Evolutionary conservation across 1,140 invertebrate genomes (phyloP).

Genomic region (Brachionus asplanchnoidis): DNA sequence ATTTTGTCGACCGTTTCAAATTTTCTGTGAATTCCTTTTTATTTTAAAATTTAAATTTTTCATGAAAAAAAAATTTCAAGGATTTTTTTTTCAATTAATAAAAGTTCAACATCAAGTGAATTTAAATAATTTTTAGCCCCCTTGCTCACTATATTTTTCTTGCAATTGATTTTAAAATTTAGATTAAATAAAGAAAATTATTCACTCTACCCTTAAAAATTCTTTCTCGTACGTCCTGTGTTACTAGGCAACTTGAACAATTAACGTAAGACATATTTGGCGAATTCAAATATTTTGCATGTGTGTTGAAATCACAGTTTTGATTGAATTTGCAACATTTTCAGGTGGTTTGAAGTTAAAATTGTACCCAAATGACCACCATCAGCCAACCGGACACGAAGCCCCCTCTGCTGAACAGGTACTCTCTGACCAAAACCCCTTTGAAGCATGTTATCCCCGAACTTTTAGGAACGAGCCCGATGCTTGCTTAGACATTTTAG

Average conservation of each 20-base stretch:
- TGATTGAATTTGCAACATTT: slow-evolving; percentile 27
- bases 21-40: too few species aligned
- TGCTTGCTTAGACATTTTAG: background rate
- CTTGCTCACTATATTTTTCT: background rate
- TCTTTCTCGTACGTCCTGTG: background rate
- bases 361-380: background rate
- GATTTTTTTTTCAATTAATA: background rate
- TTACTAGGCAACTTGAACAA: background rate
- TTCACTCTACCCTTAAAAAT: background rate
- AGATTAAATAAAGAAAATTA: background rate
- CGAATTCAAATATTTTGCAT: background rate
- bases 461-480: background rate
- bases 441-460: background rate
- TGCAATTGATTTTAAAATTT: slow-evolving; percentile 32
- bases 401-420: background rate
- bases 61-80: background rate
- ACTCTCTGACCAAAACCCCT: background rate
- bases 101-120: background rate
- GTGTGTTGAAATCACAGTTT: background rate
- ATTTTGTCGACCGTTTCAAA: too few species aligned
- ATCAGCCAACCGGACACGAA: background rate
- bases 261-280: background rate
- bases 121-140: background rate
- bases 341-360: background rate
- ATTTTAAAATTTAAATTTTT: too few species aligned